Evolutionary conservation across 2,113 vertebrate species (phyloP).

Genomic region (Thalassarche chlororhynchos): DNA sequence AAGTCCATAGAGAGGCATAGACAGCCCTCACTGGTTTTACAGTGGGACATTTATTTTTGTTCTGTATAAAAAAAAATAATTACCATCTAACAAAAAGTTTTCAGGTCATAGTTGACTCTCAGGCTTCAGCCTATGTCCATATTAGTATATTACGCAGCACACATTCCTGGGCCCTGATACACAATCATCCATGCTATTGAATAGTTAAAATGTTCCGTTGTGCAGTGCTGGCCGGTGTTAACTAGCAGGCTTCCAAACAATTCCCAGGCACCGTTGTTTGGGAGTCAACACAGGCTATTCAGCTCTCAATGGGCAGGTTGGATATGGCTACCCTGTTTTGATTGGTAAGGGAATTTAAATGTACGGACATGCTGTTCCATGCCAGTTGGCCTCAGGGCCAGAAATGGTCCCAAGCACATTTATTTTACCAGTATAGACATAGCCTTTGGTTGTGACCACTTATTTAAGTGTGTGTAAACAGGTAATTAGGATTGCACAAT

Average conservation of each 20-base stretch:
- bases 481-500: not conserved
- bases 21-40: not conserved
- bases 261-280: not conserved
- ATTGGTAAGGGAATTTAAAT: not conserved
- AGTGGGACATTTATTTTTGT: not conserved
- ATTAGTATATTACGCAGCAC: constrained; percentile 1
- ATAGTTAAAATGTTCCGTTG: constrained; percentile 16
- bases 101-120: not conserved
- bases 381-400: not conserved
- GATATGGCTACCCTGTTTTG: not conserved
- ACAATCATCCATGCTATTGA: not conserved
- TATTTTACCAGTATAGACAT: not conserved
- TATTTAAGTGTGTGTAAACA: not conserved
- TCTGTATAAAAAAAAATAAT: not conserved
- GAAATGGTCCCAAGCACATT: not conserved
- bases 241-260: constrained; percentile 2
- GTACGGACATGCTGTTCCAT: not conserved
- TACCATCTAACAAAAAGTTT: not conserved
- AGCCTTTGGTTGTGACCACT: constrained; percentile 9
- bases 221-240: not conserved
- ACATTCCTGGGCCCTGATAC: constrained; percentile 6
- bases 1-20: not conserved
- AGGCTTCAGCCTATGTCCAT: not conserved
- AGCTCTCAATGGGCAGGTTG: not conserved
- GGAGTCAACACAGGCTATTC: not conserved